Conservation (phyloP, 2,888 invertebrate genomes). For the Boloria euphrosyne region DNA sequence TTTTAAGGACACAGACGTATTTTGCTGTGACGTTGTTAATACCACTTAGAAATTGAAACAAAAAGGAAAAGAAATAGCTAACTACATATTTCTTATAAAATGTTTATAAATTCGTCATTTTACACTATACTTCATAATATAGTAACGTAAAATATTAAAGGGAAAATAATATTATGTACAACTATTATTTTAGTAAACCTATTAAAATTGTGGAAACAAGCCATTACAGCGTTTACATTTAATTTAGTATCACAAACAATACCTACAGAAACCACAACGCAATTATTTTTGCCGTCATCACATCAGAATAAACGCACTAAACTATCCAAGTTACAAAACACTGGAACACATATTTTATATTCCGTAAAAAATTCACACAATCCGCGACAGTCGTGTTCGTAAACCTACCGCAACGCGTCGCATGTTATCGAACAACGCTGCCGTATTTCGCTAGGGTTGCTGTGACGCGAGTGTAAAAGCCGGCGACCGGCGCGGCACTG, state of each 20-base stretch:
- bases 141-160: background rate
- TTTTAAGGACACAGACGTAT: no score
- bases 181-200: conserved; percentile 20
- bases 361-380: conserved; percentile 33
- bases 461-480: conserved; percentile 58
- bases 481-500: conserved; percentile 77
- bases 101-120: no score
- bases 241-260: conserved; percentile 30
- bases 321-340: conserved; percentile 29
- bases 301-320: conserved; percentile 30
- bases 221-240: conserved; percentile 25
- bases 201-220: conserved; percentile 36
- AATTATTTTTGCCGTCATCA: conserved; percentile 30
- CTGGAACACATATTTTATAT: conserved; percentile 24
- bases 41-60: no score
- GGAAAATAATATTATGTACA: background rate
- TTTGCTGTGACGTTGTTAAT: no score
- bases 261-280: conserved; percentile 32
- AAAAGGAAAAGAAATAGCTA: no score
- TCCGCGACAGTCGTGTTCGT: conserved; percentile 36
- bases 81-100: no score
- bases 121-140: background rate
- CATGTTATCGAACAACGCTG: conserved; percentile 54
- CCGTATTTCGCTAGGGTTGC: conserved; percentile 38
- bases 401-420: conserved; percentile 55